Evolutionary conservation across 2,797 vertebrate species (phyloP).

Genomic region (Acomys russatus): DNA sequence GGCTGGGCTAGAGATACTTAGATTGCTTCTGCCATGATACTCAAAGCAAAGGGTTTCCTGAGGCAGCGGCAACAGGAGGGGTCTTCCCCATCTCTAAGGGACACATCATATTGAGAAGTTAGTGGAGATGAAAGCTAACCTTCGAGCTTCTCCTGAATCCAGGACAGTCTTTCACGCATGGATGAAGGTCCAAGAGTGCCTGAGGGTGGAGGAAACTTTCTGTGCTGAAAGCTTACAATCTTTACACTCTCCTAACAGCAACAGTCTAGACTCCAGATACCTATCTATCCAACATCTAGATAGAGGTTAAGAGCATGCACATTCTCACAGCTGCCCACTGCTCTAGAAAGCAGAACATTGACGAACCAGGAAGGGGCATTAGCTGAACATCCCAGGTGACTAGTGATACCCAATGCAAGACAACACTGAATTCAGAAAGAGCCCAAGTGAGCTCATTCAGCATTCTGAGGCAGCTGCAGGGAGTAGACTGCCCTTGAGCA

Average conservation of each 20-base stretch:
- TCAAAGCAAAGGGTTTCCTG: background rate
- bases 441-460: background rate
- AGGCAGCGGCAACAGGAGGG: background rate
- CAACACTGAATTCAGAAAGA: background rate
- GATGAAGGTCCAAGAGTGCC: background rate
- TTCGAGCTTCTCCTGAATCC: background rate
- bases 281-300: background rate
- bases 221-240: background rate
- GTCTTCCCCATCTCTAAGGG: background rate
- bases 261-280: background rate
- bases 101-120: background rate
- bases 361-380: background rate
- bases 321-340: rapidly evolving
- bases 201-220: rapidly evolving
- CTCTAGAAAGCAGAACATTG: background rate
- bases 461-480: background rate
- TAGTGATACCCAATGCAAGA: background rate
- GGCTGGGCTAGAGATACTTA: rapidly evolving
- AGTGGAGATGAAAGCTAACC: background rate
- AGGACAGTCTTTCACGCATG: rapidly evolving
- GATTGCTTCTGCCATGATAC: background rate
- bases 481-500: background rate
- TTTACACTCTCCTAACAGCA: background rate
- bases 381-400: background rate
- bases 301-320: background rate